Conservation (phyloP, 2,888 invertebrate species). For the Griposia aprilina region DNA sequence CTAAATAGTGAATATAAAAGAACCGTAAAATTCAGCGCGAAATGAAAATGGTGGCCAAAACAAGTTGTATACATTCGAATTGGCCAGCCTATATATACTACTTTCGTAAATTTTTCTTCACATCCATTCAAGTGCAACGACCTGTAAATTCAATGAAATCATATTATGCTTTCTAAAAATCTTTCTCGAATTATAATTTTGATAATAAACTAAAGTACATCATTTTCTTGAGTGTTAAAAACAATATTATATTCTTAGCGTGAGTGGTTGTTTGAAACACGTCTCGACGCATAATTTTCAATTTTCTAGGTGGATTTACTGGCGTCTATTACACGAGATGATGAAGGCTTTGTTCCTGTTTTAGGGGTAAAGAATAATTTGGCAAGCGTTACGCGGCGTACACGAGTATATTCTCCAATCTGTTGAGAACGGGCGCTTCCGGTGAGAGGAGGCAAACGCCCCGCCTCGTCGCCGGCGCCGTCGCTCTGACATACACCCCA, state of each 20-base stretch:
- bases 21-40: not conserved
- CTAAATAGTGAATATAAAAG: not conserved
- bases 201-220: constrained; percentile 23
- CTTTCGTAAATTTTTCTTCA: not conserved
- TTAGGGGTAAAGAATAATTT: constrained; percentile 78
- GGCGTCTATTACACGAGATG: constrained; percentile 72
- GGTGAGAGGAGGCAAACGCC: constrained; percentile 67
- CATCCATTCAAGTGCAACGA: not conserved
- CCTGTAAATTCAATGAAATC: not conserved
- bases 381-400: constrained; percentile 72
- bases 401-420: constrained; percentile 73
- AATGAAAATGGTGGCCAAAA: not conserved
- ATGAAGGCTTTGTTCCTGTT: constrained; percentile 77
- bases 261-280: constrained; percentile 50
- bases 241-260: constrained; percentile 26
- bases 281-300: constrained; percentile 71
- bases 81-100: not conserved
- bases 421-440: constrained; percentile 75
- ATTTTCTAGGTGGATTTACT: constrained; percentile 75
- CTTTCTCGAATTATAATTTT: not conserved
- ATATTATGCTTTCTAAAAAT: not conserved
- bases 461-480: constrained; percentile 73
- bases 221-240: constrained; percentile 45
- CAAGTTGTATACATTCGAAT: not conserved
- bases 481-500: constrained; percentile 80